Evolutionary conservation across 2,113 vertebrate species (phyloP), one percentile per base, ranked within the genome.

Genomic region (Blennius ocellaris): DNA sequence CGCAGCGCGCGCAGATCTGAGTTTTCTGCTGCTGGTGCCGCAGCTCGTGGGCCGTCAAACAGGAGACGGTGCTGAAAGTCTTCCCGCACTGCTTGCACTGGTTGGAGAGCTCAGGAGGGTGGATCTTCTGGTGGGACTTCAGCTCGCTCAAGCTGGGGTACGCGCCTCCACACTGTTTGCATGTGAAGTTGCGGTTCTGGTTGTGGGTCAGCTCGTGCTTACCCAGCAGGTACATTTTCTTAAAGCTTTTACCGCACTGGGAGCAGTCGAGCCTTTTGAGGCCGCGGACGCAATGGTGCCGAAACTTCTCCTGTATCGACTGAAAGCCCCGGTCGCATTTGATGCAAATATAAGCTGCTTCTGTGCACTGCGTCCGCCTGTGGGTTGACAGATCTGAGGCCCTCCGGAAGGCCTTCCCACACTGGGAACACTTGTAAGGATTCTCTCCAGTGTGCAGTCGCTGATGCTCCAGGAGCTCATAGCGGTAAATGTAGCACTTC

Each of bases 351-450:
- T 87, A 85, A 15, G 75, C 82, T 11, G 85, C 87, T 30, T 76
- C 76, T 40, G 41, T 59, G 69, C 87, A 89, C 56, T 69, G 85
- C 3, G 67, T 78, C 10, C 76, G 51, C 45, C 85, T 69, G 78
- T 90, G 88, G 7, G 61, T 58, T 2, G 83, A 78, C 47, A 90
- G 16, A 58, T 78, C 85, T 6, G 73, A 73, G 17, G 73, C 76
- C 56, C 58, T 73, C 40, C 75, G 69, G 12, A 84, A 90, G 17
- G 81, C 73, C 44, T 86, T 86, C 5, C 76, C 79, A 3, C 88
- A 90, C 71, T 88, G 83, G 14, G 88, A 83, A 53, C 83, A 90
- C 71, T 86, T 84, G 69, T 86, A 87, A 2, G 88, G 88, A 50
- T 76, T 72, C 56, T 87, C 88, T 39, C 83, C 81, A 0, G 85